phyloP scores from a whole-genome alignment of 1,140 invertebrate genomes.

The Drosophila bocki region DNA sequence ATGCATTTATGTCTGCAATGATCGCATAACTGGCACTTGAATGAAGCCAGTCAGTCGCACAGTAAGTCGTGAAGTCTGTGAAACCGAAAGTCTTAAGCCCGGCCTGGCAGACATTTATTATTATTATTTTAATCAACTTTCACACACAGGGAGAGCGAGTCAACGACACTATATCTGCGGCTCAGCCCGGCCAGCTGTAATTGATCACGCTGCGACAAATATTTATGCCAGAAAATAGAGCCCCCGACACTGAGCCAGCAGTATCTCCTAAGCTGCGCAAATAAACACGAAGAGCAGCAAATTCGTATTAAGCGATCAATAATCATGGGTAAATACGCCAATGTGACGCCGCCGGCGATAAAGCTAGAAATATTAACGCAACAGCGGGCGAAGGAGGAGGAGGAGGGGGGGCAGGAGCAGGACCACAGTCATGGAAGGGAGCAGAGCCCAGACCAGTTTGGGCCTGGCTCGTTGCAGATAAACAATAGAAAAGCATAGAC shows the following conservation, averaged over 20 bases:
- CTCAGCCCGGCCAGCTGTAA: conserved; percentile 44
- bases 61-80: conserved; percentile 19
- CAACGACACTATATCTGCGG: conserved; percentile 33
- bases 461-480: conserved; percentile 66
- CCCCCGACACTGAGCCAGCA: conserved; percentile 34
- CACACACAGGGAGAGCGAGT: conserved; percentile 27
- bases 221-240: conserved; percentile 47
- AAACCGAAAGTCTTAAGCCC: conserved; percentile 54
- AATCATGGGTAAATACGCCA: conserved; percentile 80
- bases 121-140: conserved; percentile 54
- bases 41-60: conserved; percentile 35
- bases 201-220: conserved; percentile 64
- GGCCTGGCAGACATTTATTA: conserved; percentile 21
- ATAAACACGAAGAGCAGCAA: conserved; percentile 58
- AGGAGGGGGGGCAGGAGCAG: not conserved
- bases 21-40: conserved; percentile 44
- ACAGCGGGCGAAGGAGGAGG: conserved; percentile 10
- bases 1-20: conserved; percentile 55
- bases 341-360: conserved; percentile 72
- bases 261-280: conserved; percentile 68
- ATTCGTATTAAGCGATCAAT: conserved; percentile 82
- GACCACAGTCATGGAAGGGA: conserved; percentile 15
- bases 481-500: conserved; percentile 81
- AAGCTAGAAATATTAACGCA: conserved; percentile 73
- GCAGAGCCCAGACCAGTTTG: conserved; percentile 20